phyloP scores from a whole-genome alignment of 2,888 invertebrate genomes.

The Metallyticus violacea region DNA sequence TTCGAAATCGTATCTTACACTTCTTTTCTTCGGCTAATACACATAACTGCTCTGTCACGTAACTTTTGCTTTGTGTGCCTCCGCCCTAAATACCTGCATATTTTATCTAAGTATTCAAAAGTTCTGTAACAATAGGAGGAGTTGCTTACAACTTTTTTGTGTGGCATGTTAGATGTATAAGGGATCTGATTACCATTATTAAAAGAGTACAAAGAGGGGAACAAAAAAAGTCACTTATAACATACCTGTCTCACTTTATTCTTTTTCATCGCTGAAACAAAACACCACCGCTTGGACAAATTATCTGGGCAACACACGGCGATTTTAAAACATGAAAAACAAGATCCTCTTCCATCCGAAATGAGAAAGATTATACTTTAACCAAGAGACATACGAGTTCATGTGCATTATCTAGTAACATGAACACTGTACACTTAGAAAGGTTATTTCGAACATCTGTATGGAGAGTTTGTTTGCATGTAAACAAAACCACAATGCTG shows the following conservation, averaged over 20 bases:
- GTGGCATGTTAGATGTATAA: not conserved
- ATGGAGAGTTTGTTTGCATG: not conserved
- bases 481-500: not conserved
- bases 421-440: not conserved
- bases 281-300: not conserved
- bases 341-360: not conserved
- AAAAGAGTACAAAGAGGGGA: not conserved
- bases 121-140: not conserved
- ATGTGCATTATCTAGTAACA: not conserved
- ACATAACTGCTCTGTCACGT: not conserved
- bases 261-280: not conserved
- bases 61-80: not conserved
- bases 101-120: not conserved
- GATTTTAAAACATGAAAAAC: not conserved
- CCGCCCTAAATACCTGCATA: not conserved
- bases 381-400: not conserved
- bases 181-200: not conserved
- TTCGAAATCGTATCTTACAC: too few species aligned
- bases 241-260: not conserved
- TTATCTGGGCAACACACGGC: not conserved
- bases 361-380: too few species aligned
- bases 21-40: too few species aligned
- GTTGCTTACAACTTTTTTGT: not conserved
- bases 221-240: not conserved
- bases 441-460: not conserved